Conservation (phyloP, 2,888 invertebrate species). For the Dromius quadrimaculatus region DNA sequence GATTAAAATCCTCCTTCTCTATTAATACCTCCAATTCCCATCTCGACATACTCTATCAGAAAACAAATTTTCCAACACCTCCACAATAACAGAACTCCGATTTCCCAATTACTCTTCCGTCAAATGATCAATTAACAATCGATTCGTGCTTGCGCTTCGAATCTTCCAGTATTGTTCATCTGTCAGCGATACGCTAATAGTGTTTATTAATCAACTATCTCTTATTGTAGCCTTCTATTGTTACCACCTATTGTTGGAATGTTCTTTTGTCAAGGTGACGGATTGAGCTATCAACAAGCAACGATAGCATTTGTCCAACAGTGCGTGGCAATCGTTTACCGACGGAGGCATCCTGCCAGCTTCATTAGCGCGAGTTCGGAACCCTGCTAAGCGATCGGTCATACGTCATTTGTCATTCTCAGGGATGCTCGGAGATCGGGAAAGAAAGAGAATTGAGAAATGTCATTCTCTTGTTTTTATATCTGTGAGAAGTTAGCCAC, state of each 20-base stretch:
- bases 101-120: conserved; percentile 8
- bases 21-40: too few relatives aligned
- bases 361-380: conserved; percentile 63
- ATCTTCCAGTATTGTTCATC: conserved; percentile 19
- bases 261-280: conserved; percentile 60
- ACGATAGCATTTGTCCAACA: conserved; percentile 63
- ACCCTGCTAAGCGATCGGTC: conserved; percentile 64
- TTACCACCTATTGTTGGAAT: conserved; percentile 11
- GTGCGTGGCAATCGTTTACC: conserved; percentile 53
- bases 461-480: too few relatives aligned
- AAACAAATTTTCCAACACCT: conserved; percentile 14
- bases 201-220: conserved; percentile 40
- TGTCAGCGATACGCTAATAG: conserved; percentile 43
- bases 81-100: conserved; percentile 11
- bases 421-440: too few relatives aligned
- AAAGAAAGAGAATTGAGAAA: too few relatives aligned
- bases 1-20: too few relatives aligned
- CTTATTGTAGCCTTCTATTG: conserved; percentile 4
- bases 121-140: conserved; percentile 16
- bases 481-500: too few relatives aligned
- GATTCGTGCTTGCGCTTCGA: conserved; percentile 31
- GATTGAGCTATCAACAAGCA: conserved; percentile 65
- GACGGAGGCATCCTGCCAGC: conserved; percentile 57
- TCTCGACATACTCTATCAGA: too few relatives aligned
- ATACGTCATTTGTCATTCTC: conserved; percentile 65